Base-by-base conservation (phyloP, 2,888 invertebrate genomes). In the Neoaliturus tenellus region DNA sequence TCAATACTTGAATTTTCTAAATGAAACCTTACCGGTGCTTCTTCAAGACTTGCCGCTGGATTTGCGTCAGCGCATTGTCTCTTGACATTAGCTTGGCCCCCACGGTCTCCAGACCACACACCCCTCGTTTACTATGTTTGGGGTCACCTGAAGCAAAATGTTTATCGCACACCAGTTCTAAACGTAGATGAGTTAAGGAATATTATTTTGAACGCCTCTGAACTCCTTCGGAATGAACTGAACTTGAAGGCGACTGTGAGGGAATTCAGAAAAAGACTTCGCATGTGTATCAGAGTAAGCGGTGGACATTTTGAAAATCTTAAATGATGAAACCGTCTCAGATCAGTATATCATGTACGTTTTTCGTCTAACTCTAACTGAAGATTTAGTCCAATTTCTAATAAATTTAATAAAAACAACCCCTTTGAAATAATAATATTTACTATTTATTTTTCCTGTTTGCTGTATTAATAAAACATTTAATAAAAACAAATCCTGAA, bases 41-140 rank as follows among this genome's bases (percentile, higher is more conserved):
- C 69, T 33, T 69, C 33, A 69, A 33, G 69, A 69, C 69, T 33
- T 69, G 31, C 69, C 35, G 35, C 35, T 69, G 69, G 69, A 69
- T 33, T 33, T 69, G 35, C 20, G 35, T 69, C 69, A 69, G 69
- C 31, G 31, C 35, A 69, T 69, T 33, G 69, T 69, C 35, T 48
- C 17, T 17, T 3, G 35, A 69, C 35, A 4, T 33, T 35, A 3
- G 4, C 31, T 69, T 69, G 69, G 69, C 69, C 35, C 69, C 69
- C 35, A 69, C 33, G 69, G 35, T 69, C 69, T 69, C 69, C 69
- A 33, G 69, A 69, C 69, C 35, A 33, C 28, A 31, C 69, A 69
- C 35, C 33, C 69, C 4, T 69, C 14, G 31, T 23, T 4, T 62
- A 62, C 25, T 62, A 33, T 69, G 69, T 69, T 31, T 33, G 35